Evolutionary conservation across 1,140 invertebrate species (phyloP), one percentile per base, ranked within the genome.

Genomic region (Ericerus pela): DNA sequence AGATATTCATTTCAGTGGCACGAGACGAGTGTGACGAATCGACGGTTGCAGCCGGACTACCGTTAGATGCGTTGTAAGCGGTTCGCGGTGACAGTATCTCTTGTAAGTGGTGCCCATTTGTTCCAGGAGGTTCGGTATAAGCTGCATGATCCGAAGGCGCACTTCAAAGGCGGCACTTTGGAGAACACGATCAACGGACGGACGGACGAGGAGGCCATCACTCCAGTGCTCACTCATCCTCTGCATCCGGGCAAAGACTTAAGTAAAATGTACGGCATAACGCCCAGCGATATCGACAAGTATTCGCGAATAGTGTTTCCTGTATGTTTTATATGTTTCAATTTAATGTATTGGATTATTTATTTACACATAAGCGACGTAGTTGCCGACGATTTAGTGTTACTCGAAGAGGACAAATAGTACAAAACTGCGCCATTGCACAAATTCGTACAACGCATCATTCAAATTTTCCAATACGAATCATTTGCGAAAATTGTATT

Each of bases 271-370:
- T 71, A 72, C 69, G 81, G 90, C 65, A 88, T 89, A 56, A 92
- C 88, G 60, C 88, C 91, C 43, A 91, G 87, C 66, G 90, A 93
- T 76, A 94, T 96, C 71, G 91, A 96, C 78, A 96, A 94, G 73
- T 94, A 95, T 68, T 92, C 88, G 30, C 79, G 91, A 65, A 92
- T 94, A 70, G 87, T 94, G 64, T 95, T 95, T 71, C 91, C 91
- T 6, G 89, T 96, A 47, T 93, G 89, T 75, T 96, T 96, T 75
- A 85, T 94, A 60, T 93, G 90, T 72, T 96, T 96, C 78, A 95
- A 96, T 71, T 79, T 95, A 53, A 94, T 93, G 89, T 95, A 96
- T 72, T 96, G 91, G 91, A 92, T 94, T 69, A 94, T 95, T 64
- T 95, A 95, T 67, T 75, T 94, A 61, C 89, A 94, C 76, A 92